Percentiles rank a stretch among this genome's conserved stretches.
Conservation (phyloP, 2,888 invertebrate genomes). For the Rosalia funebris region DNA sequence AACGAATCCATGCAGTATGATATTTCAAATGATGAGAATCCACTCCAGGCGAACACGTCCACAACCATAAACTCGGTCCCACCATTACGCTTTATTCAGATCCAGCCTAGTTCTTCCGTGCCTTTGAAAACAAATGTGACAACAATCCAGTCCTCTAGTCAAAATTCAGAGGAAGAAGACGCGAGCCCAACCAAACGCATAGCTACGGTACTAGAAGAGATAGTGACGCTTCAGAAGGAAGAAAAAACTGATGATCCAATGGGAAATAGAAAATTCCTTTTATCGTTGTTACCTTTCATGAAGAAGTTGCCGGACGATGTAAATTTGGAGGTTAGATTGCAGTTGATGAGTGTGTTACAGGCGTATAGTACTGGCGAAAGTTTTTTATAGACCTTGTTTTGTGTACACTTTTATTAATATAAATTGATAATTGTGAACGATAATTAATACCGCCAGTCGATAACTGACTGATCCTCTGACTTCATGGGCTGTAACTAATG, state of each 20-base stretch:
- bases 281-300: slow-evolving; percentile 55
- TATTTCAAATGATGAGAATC: slow-evolving; percentile 27
- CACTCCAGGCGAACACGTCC: slow-evolving; percentile 20
- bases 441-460: no score
- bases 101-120: slow-evolving; percentile 35
- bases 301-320: slow-evolving; percentile 54
- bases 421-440: no score
- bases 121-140: background rate
- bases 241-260: slow-evolving; percentile 50
- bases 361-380: slow-evolving; percentile 36
- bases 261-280: slow-evolving; percentile 54
- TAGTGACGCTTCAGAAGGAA: slow-evolving; percentile 48
- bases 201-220: slow-evolving; percentile 43
- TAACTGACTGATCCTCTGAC: no score
- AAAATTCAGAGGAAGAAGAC: slow-evolving; percentile 11
- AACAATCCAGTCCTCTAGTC: background rate
- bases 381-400: no score
- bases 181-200: slow-evolving; percentile 19
- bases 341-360: slow-evolving; percentile 53
- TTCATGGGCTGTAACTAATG: no score
- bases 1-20: slow-evolving; percentile 29
- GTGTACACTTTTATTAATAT: no score
- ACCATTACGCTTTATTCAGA: slow-evolving; percentile 41
- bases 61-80: slow-evolving; percentile 17
- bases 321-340: slow-evolving; percentile 54